Conservation (phyloP, 2,888 invertebrate genomes). For the Cataglyphis cursor region DNA sequence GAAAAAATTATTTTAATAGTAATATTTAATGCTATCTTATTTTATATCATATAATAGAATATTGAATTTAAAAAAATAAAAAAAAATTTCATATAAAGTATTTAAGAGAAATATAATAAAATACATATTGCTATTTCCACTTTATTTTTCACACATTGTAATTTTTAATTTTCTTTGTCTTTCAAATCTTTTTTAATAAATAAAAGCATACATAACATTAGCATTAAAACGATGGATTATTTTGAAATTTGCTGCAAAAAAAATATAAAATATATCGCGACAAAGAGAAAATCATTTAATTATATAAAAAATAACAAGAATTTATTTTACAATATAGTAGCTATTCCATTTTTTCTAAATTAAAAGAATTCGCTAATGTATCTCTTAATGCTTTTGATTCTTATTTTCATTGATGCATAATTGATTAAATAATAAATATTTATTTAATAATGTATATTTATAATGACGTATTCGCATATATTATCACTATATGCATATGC, state of each 20-base stretch:
- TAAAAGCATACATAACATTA: not conserved
- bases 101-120: not conserved
- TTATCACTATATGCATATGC: not conserved
- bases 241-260: not conserved
- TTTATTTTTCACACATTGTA: not conserved
- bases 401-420: not conserved
- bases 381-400: slow-evolving; percentile 14
- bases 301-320: too few species aligned
- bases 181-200: not conserved
- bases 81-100: not conserved
- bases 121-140: not conserved
- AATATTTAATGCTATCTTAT: not conserved
- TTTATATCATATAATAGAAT: not conserved
- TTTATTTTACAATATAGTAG: not conserved
- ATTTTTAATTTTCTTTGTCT: not conserved
- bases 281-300: not conserved
- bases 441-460: slow-evolving; percentile 39
- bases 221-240: not conserved
- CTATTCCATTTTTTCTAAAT: not conserved
- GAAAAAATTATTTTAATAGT: slow-evolving; percentile 14
- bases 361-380: not conserved
- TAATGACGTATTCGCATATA: not conserved
- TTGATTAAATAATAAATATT: slow-evolving; percentile 34
- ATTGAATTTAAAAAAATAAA: not conserved
- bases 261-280: not conserved